phyloP scores from a whole-genome alignment of 2,797 vertebrate species.

The Artibeus lituratus region DNA sequence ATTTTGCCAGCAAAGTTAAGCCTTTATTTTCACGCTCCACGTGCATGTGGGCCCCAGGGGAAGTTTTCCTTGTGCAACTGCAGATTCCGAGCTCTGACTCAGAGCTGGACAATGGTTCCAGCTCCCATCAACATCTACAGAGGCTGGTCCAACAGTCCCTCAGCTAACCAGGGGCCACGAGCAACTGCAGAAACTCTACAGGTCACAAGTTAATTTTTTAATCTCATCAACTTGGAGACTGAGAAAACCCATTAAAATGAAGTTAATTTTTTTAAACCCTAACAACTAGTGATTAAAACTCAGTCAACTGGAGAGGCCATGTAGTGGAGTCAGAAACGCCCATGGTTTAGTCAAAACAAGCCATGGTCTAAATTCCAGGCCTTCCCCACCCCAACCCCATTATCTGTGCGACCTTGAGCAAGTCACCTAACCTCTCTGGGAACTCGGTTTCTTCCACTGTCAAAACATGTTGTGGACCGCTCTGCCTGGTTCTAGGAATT shows the following conservation, averaged over 20 bases:
- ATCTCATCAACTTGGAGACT: not conserved
- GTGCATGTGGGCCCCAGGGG: not conserved
- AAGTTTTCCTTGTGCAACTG: not conserved
- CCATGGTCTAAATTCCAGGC: not conserved
- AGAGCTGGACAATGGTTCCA: too few species aligned
- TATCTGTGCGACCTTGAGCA: not conserved
- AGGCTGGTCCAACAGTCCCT: not conserved
- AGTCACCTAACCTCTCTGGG: not conserved
- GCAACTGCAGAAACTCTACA: not conserved
- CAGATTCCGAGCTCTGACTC: not conserved
- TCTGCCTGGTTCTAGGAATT: too few species aligned
- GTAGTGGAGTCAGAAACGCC: not conserved
- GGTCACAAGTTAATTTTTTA: not conserved
- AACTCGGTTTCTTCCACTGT: not conserved
- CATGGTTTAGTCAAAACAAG: not conserved
- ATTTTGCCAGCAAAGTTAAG: not conserved
- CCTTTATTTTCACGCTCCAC: not conserved
- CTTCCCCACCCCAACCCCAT: not conserved
- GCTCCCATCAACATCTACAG: not conserved
- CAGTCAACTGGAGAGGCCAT: not conserved
- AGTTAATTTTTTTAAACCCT: not conserved
- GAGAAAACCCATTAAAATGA: not conserved
- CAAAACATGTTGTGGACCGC: not conserved
- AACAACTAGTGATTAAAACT: constrained; percentile 24
- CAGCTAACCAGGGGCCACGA: not conserved